Evolutionary conservation across 1,140 invertebrate species (phyloP).

Genomic region (Telenomus remus): DNA sequence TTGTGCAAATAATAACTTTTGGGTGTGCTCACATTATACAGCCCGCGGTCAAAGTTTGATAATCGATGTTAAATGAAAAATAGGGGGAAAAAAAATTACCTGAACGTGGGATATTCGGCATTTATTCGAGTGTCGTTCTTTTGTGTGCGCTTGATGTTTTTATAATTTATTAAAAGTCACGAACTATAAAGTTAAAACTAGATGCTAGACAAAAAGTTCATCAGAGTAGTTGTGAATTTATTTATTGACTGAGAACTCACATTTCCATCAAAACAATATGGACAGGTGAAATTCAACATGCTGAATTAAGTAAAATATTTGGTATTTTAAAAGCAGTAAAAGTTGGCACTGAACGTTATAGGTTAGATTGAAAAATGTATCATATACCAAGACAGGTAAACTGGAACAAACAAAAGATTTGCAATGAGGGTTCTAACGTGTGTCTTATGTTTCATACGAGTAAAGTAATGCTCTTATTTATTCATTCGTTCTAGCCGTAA

Average conservation of each 20-base stretch:
- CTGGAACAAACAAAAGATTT: neutral
- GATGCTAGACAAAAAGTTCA: conserved; percentile 44
- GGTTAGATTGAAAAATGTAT: conserved; percentile 1
- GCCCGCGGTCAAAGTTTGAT: neutral
- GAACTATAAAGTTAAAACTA: conserved; percentile 46
- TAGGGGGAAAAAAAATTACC: conserved; percentile 21
- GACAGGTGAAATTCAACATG: no score
- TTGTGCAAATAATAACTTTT: conserved; percentile 30
- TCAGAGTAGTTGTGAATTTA: no score
- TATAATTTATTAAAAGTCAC: conserved; percentile 38
- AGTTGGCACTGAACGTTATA: no score
- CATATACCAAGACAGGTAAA: neutral
- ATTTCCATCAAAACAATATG: no score
- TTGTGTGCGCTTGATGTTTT: conserved; percentile 6
- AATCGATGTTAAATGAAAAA: conserved; percentile 1
- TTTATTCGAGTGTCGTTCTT: conserved; percentile 24
- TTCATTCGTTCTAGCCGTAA: no score
- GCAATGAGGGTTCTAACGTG: neutral
- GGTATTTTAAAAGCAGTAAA: no score
- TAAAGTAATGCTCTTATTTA: no score
- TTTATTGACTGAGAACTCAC: no score
- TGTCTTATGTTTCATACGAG: no score
- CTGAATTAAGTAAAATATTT: no score
- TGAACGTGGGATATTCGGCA: conserved; percentile 16
- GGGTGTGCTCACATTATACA: neutral